A percentile compares a stretch with the other conserved stretches of the same genome.
Evolutionary conservation across 2,888 invertebrate species (phyloP).

Genomic region (Brassicogethes aeneus): DNA sequence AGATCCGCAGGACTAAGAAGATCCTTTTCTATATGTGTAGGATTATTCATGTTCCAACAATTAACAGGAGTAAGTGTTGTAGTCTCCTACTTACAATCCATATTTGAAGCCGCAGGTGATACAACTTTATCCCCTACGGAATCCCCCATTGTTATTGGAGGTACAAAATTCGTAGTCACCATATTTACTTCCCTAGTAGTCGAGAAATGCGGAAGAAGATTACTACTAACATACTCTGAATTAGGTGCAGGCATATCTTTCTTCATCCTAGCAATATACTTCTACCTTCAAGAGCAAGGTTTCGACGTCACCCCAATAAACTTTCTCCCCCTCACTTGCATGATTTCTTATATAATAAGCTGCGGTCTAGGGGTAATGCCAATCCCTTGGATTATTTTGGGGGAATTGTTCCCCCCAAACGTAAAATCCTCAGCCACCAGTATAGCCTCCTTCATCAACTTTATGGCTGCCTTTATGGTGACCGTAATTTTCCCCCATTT

Average conservation of each 20-base stretch:
- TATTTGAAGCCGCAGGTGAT: conserved; percentile 57
- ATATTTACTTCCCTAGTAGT: conserved; percentile 61
- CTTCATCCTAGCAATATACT: conserved; percentile 41
- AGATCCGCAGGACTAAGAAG: neutral
- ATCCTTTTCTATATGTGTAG: neutral
- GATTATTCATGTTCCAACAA: neutral
- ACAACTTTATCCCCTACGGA: too few relatives aligned
- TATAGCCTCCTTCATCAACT: too few relatives aligned
- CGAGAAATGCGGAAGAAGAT: conserved; percentile 63
- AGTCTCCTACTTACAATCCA: conserved; percentile 60
- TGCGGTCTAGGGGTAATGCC: conserved; percentile 7
- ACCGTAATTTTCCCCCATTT: conserved; percentile 61
- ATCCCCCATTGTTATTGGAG: too few relatives aligned
- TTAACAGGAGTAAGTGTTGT: conserved; percentile 49
- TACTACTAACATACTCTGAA: conserved; percentile 60
- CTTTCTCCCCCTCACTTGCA: conserved; percentile 7
- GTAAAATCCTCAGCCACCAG: conserved; percentile 66
- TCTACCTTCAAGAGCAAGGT: conserved; percentile 44
- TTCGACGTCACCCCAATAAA: conserved; percentile 34
- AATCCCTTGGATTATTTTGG: conserved; percentile 70
- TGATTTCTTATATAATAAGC: conserved; percentile 7
- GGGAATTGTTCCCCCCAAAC: conserved; percentile 68
- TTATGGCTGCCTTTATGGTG: too few relatives aligned
- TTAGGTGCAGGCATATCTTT: conserved; percentile 54
- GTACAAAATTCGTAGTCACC: conserved; percentile 65